A percentile compares a stretch with the other conserved stretches of the same genome.
These are phyloP conservation scores for Lottia gigantea DNA, from an alignment of 2,888 invertebrate species.

Conservation along the genomic window DNA sequence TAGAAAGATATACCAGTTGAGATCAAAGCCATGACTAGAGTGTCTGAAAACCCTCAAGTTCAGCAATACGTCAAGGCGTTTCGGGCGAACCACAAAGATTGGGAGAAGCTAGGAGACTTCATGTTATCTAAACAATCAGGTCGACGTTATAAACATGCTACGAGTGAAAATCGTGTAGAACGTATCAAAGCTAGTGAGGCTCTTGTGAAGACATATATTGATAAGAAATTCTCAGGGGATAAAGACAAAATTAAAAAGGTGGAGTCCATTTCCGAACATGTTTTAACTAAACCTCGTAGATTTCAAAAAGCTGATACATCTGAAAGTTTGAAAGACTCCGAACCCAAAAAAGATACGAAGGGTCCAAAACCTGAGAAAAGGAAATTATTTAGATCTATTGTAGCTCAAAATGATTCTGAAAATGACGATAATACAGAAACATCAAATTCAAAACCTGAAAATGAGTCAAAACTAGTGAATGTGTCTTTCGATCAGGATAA, in stretches of 20 bases:
- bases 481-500: too few species aligned
- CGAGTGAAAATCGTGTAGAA: constrained; percentile 32
- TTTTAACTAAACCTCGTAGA: not conserved
- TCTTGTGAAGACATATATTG: constrained; percentile 43
- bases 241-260: constrained; percentile 17
- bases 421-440: constrained; percentile 17
- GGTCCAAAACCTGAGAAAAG: constrained; percentile 12
- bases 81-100: constrained; percentile 54
- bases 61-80: constrained; percentile 47
- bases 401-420: constrained; percentile 15
- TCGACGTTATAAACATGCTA: constrained; percentile 46
- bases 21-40: constrained; percentile 45
- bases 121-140: constrained; percentile 57
- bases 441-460: too few species aligned
- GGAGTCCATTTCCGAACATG: constrained; percentile 7
- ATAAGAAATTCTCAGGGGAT: constrained; percentile 34
- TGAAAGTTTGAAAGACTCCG: not conserved
- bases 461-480: too few species aligned
- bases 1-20: constrained; percentile 24
- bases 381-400: constrained; percentile 6
- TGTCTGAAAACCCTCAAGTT: constrained; percentile 44
- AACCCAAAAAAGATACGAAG: not conserved
- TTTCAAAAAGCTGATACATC: not conserved
- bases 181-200: constrained; percentile 46
- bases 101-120: constrained; percentile 59